Conservation (phyloP, 2,888 invertebrate genomes). For the Lepidochitona cinerea region DNA sequence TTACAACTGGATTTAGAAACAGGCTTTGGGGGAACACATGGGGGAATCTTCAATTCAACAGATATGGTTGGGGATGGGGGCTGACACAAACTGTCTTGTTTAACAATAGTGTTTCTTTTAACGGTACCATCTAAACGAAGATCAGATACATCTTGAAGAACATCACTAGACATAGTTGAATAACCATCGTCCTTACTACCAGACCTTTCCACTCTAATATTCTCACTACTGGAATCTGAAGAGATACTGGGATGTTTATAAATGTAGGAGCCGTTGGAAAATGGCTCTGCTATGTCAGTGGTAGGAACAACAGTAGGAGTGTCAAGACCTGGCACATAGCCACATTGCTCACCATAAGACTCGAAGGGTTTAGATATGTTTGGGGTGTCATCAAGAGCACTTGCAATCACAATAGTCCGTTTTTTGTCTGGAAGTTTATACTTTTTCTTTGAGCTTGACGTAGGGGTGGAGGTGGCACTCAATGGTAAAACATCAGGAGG, state of each 20-base stretch:
- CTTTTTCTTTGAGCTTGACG: neutral
- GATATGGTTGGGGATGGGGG: neutral
- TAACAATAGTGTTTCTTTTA: neutral
- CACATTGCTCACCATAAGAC: neutral
- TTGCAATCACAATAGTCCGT: neutral
- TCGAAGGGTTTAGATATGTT: neutral
- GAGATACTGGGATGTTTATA: constrained; percentile 17
- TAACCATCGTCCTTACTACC: constrained; percentile 64
- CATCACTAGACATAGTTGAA: constrained; percentile 64
- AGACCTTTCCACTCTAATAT: constrained; percentile 54
- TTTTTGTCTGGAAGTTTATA: neutral
- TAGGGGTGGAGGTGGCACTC: neutral
- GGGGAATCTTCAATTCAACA: neutral
- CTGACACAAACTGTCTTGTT: neutral
- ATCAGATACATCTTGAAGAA: constrained; percentile 57
- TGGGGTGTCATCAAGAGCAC: neutral
- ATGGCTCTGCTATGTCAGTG: neutral
- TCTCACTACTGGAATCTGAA: constrained; percentile 49
- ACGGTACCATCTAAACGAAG: constrained; percentile 40
- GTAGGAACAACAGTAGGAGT: neutral
- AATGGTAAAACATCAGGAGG: neutral
- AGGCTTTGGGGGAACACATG: neutral
- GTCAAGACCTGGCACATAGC: neutral
- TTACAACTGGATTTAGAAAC: too few relatives aligned
- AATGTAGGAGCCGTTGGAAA: neutral